Conservation (phyloP, 2,797 vertebrate genomes). For the Pyrrhura leucotis region DNA sequence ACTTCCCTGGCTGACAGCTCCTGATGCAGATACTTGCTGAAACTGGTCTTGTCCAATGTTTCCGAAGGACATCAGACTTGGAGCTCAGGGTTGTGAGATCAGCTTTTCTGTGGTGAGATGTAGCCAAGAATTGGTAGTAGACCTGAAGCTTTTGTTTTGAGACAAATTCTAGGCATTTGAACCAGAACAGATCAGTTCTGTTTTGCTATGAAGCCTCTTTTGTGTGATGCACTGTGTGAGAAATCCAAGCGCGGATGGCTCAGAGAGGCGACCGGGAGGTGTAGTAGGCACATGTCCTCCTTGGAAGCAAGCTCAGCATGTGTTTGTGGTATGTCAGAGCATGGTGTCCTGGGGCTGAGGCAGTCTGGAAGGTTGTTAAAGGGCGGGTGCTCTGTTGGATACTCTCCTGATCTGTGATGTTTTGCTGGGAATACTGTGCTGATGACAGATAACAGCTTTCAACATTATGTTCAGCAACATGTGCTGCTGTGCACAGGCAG, state of each 20-base stretch:
- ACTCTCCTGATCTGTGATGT: fast-evolving
- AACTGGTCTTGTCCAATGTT: not conserved
- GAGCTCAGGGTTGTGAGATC: not conserved
- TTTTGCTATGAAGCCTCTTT: not conserved
- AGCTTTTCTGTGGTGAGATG: not conserved
- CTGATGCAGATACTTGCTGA: not conserved
- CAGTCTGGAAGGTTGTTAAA: not conserved
- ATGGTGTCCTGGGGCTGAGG: not conserved
- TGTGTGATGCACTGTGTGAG: not conserved
- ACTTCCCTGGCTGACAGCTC: not conserved
- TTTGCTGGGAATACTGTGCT: not conserved
- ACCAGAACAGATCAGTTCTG: not conserved
- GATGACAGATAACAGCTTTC: not conserved
- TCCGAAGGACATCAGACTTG: not conserved
- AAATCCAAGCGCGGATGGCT: fast-evolving
- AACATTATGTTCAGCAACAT: not conserved
- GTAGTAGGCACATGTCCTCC: not conserved
- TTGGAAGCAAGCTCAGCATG: not conserved
- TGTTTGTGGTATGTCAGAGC: not conserved
- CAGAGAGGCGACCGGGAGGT: not conserved
- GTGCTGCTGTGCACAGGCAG: not conserved
- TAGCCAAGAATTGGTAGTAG: not conserved
- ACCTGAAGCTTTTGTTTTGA: not conserved
- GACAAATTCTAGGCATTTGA: not conserved
- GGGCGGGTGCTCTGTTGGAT: not conserved